These are phyloP conservation scores for Tanytarsus gracilentus DNA, from an alignment of 2,888 invertebrate genomes.

Conservation along the genomic window DNA sequence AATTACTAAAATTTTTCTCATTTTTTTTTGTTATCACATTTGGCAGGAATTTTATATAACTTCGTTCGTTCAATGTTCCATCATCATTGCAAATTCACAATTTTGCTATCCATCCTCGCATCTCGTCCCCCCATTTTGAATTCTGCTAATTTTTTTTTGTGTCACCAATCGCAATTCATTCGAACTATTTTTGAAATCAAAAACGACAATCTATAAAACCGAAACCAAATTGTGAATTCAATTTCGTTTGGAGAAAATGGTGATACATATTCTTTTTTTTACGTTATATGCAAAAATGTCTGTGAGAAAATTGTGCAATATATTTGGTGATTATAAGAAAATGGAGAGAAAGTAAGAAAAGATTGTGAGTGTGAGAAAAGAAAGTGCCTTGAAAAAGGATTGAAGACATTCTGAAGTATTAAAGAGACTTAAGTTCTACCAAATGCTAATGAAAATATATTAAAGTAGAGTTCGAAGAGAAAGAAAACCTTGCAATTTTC, in stretches of 20 bases:
- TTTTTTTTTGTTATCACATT: slow-evolving; percentile 17
- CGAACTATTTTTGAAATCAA: slow-evolving; percentile 9
- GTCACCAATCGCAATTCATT: background rate
- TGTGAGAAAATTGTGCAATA: no score
- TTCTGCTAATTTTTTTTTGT: background rate
- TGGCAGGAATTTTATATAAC: slow-evolving; percentile 25
- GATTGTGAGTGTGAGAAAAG: no score
- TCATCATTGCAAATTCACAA: slow-evolving; percentile 3
- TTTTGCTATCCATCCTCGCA: background rate
- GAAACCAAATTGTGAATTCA: slow-evolving; percentile 22
- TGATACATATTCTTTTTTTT: background rate
- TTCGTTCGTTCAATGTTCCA: slow-evolving; percentile 11
- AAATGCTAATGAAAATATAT: no score
- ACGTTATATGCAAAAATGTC: no score
- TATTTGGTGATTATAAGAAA: no score
- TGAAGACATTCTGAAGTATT: no score
- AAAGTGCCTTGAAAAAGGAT: no score
- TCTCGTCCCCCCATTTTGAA: background rate
- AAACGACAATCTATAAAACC: slow-evolving; percentile 16
- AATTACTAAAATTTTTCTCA: slow-evolving; percentile 1
- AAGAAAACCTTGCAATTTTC: no score
- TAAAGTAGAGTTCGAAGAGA: no score
- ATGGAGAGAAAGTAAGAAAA: no score
- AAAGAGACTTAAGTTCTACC: no score
- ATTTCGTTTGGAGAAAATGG: background rate